phyloP scores from a whole-genome alignment of 2,797 vertebrate species.

The Centroberyx gerrardi region DNA sequence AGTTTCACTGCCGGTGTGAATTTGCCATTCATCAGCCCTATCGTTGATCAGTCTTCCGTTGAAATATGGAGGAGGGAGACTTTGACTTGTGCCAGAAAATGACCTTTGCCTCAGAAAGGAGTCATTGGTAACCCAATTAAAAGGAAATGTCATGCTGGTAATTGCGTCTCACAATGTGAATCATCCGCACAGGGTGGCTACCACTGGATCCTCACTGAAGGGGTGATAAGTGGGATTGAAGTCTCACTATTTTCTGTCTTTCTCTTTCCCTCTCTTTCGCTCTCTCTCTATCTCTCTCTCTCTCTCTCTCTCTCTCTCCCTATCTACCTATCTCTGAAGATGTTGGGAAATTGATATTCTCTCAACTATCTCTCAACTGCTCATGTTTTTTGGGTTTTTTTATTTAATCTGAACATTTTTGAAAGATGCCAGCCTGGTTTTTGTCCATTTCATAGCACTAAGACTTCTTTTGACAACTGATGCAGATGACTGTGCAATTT shows the following conservation, averaged over 20 bases:
- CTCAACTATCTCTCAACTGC: no score
- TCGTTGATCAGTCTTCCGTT: conserved; percentile 59
- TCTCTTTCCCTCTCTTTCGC: conserved; percentile 28
- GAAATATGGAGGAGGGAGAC: conserved; percentile 67
- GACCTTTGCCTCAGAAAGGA: conserved; percentile 87
- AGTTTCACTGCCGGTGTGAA: conserved; percentile 34
- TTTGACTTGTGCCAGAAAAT: conserved; percentile 81
- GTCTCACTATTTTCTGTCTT: conserved; percentile 34
- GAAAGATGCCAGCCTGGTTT: no score
- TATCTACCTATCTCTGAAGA: neutral
- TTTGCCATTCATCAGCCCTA: conserved; percentile 38
- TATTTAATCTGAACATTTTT: no score
- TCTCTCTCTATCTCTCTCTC: neutral
- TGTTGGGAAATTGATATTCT: no score
- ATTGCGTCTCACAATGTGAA: conserved; percentile 83
- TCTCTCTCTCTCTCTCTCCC: conserved; percentile 10
- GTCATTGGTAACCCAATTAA: conserved; percentile 87
- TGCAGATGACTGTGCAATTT: no score
- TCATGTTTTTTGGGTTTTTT: no score
- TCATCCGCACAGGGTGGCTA: conserved; percentile 68
- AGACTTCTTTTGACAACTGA: no score
- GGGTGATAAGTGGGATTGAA: conserved; percentile 70
- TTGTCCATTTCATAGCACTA: no score
- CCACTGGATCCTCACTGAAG: conserved; percentile 35
- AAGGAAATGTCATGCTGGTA: conserved; percentile 88